phyloP scores from a whole-genome alignment of 2,113 vertebrate genomes.

The Nothobranchius kuhntae region DNA sequence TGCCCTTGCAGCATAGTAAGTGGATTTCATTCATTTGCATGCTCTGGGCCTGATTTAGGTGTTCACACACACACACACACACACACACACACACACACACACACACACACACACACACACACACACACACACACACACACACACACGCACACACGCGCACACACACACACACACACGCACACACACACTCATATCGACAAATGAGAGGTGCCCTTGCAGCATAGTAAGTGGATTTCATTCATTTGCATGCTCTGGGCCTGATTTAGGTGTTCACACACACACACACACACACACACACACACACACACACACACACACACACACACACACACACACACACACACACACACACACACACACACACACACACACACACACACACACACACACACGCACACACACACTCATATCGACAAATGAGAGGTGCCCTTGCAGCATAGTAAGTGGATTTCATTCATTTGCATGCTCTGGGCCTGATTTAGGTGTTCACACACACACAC shows the following conservation, averaged over 20 bases:
- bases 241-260: conserved; percentile 64
- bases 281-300: too few relatives aligned
- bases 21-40: conserved; percentile 75
- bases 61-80: conserved; percentile 12
- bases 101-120: background rate
- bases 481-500: conserved; percentile 29
- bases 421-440: conserved; percentile 55
- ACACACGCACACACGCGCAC: conserved; percentile 24
- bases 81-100: conserved; percentile 53
- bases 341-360: conserved; percentile 48
- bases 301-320: conserved; percentile 55
- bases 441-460: conserved; percentile 76
- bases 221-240: conserved; percentile 76
- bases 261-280: conserved; percentile 38
- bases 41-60: conserved; percentile 50
- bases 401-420: background rate
- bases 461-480: conserved; percentile 57
- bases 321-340: too few relatives aligned
- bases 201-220: conserved; percentile 39
- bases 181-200: too few relatives aligned
- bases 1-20: conserved; percentile 67
- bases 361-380: too few relatives aligned
- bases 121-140: conserved; percentile 40
- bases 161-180: too few relatives aligned
- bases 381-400: too few relatives aligned